These are phyloP conservation scores for Zaprionus bogoriensis DNA, from an alignment of 2,888 invertebrate species.

Conservation along the genomic window DNA sequence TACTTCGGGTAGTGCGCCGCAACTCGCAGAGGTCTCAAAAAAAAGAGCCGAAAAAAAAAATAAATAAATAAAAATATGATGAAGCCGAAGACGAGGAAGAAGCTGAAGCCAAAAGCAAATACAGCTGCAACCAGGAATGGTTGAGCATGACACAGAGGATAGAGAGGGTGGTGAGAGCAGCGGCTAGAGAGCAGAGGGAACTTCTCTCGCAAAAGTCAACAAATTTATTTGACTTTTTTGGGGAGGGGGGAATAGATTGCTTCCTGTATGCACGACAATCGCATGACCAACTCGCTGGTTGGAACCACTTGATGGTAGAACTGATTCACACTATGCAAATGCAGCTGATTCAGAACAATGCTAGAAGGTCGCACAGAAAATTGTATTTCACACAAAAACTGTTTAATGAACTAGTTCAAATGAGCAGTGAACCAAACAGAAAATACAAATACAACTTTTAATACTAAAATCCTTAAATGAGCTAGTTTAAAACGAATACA, in stretches of 20 bases:
- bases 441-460: background rate
- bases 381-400: background rate
- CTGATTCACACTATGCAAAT: conserved; percentile 7
- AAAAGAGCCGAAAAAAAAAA: conserved; percentile 10
- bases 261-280: conserved; percentile 17
- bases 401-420: background rate
- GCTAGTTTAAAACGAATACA: background rate
- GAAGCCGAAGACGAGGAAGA: background rate
- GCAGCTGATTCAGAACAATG: too few relatives aligned
- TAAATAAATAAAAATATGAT: conserved; percentile 11
- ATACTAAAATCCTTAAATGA: background rate
- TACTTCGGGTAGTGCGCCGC: too few relatives aligned
- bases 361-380: too few relatives aligned
- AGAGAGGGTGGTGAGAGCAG: background rate
- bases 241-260: background rate
- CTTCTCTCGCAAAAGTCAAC: conserved; percentile 12
- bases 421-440: too few relatives aligned
- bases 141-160: background rate
- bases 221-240: conserved; percentile 6
- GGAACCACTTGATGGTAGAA: background rate
- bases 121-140: conserved; percentile 51
- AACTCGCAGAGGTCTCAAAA: conserved; percentile 23
- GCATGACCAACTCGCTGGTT: conserved; percentile 4
- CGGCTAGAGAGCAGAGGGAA: too few relatives aligned
- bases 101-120: conserved; percentile 48